Evolutionary conservation across 2,888 invertebrate species (phyloP).

Genomic region (Callinectes sapidus): DNA sequence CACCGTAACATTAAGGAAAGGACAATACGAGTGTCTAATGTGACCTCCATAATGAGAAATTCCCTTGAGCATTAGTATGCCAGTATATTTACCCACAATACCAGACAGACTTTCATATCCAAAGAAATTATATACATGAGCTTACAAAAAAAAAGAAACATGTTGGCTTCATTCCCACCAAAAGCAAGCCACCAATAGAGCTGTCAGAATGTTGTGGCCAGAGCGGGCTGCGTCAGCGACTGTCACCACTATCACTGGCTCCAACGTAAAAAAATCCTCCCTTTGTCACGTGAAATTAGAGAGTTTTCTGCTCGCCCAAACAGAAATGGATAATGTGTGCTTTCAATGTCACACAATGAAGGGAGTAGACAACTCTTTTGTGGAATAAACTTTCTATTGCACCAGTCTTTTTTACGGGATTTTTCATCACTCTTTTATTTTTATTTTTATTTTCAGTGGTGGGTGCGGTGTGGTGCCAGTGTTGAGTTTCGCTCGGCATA

Average conservation of each 20-base stretch:
- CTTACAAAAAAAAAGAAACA: not conserved
- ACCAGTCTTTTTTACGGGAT: not conserved
- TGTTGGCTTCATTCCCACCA: not conserved
- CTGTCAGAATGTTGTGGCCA: conserved; percentile 13
- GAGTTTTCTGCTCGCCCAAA: conserved; percentile 64
- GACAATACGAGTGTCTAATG: not conserved
- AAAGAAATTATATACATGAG: not conserved
- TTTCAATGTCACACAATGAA: conserved; percentile 49
- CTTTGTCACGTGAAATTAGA: conserved; percentile 54
- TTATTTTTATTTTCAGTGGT: not conserved
- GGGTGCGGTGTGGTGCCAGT: not conserved
- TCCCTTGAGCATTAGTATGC: not conserved
- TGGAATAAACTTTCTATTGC: conserved; percentile 52
- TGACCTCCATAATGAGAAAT: not conserved
- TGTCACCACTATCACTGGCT: conserved; percentile 51
- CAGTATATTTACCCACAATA: conserved; percentile 6
- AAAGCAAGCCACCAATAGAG: not conserved
- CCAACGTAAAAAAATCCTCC: conserved; percentile 50
- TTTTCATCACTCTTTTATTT: not conserved
- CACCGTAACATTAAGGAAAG: not conserved
- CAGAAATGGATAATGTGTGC: conserved; percentile 63
- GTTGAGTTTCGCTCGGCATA: not conserved
- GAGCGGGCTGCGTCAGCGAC: conserved; percentile 42
- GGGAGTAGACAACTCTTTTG: conserved; percentile 50
- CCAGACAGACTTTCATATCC: not conserved